Evolutionary conservation across 2,797 vertebrate genomes (phyloP).

Genomic region (Tympanoctomys barrerae): DNA sequence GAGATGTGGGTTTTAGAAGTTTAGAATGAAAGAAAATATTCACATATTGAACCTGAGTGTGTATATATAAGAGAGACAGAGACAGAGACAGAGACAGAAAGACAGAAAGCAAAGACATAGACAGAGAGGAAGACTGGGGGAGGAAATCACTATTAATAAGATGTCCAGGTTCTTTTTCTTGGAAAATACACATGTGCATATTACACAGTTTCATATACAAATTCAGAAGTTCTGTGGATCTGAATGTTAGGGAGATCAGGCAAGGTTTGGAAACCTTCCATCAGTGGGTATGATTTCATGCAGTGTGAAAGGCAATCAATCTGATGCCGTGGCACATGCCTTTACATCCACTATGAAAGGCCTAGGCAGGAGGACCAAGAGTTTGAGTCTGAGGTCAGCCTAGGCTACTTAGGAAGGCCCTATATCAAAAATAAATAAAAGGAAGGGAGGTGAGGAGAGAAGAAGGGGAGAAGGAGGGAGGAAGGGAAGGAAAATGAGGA

Average conservation of each 20-base stretch:
- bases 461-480: no score
- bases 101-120: background rate
- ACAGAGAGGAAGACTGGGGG: background rate
- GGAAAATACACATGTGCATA: background rate
- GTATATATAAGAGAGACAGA: background rate
- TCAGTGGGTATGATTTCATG: background rate
- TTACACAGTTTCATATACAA: background rate
- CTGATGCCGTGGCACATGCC: background rate
- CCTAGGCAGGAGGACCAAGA: background rate
- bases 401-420: background rate
- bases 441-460: background rate
- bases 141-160: background rate
- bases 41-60: background rate
- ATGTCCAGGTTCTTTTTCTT: background rate
- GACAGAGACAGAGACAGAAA: no score
- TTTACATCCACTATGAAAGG: background rate
- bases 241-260: background rate
- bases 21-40: background rate
- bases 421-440: background rate
- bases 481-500: accelerated
- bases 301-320: background rate
- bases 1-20: background rate
- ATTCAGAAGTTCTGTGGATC: background rate
- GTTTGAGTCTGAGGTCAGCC: background rate
- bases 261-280: background rate